Conservation (phyloP, 2,113 vertebrate species). For the Anoplopoma fimbria region DNA sequence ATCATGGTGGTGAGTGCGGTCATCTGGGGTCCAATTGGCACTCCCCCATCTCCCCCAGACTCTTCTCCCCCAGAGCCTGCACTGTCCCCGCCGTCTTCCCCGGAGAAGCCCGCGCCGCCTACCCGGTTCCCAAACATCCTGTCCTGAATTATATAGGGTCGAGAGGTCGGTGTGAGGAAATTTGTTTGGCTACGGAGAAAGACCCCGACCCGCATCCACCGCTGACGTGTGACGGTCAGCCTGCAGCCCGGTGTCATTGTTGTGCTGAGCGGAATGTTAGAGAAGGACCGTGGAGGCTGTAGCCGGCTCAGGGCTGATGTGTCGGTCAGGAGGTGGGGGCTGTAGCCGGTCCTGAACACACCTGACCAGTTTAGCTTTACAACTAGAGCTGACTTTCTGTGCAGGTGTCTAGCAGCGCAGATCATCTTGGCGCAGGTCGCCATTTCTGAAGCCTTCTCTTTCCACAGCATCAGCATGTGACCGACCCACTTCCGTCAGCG, state of each 20-base stretch:
- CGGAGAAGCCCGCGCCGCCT: slow-evolving; percentile 73
- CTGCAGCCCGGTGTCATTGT: slow-evolving; percentile 45
- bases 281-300: slow-evolving; percentile 28
- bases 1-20: slow-evolving; percentile 94
- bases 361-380: background rate
- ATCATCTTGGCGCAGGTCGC: slow-evolving; percentile 75
- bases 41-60: slow-evolving; percentile 81
- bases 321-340: background rate
- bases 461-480: slow-evolving; percentile 23
- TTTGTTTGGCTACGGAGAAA: slow-evolving; percentile 6
- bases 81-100: slow-evolving; percentile 81
- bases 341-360: background rate
- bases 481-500: slow-evolving; percentile 47
- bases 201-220: slow-evolving; percentile 63
- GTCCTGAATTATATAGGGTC: slow-evolving; percentile 14
- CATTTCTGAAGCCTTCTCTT: slow-evolving; percentile 80
- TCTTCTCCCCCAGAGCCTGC: slow-evolving; percentile 81
- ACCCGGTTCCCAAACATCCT: slow-evolving; percentile 77
- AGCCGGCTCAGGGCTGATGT: background rate
- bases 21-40: slow-evolving; percentile 82
- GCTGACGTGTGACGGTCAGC: slow-evolving; percentile 13
- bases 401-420: slow-evolving; percentile 52
- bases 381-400: slow-evolving; percentile 19
- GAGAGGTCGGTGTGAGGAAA: background rate
- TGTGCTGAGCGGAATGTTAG: background rate